Evolutionary conservation across 1,140 invertebrate species (phyloP).

Genomic region (Pogonomyrmex barbatus): DNA sequence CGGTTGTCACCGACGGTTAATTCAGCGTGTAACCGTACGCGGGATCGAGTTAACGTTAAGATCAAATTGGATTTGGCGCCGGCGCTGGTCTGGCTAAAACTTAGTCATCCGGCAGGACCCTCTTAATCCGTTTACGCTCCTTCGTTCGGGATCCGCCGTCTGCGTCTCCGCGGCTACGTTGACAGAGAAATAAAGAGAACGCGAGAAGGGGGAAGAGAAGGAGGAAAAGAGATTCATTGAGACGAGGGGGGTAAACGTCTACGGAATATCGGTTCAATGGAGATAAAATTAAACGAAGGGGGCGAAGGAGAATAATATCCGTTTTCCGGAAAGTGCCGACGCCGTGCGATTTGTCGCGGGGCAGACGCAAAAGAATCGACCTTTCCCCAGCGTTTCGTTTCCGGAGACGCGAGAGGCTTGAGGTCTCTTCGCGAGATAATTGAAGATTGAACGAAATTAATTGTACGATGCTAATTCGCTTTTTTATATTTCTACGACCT

Average conservation of each 20-base stretch:
- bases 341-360: neutral
- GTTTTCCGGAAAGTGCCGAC: constrained; percentile 47
- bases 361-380: neutral
- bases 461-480: neutral
- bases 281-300: constrained; percentile 45
- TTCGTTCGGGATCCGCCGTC: constrained; percentile 72
- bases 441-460: neutral
- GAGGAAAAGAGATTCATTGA: constrained; percentile 34
- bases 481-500: neutral
- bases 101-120: constrained; percentile 82
- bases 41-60: constrained; percentile 83
- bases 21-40: constrained; percentile 82
- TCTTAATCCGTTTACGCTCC: constrained; percentile 81
- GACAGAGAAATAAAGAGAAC: constrained; percentile 69
- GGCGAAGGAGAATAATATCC: constrained; percentile 53
- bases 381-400: neutral
- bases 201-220: neutral
- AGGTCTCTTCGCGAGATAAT: neutral
- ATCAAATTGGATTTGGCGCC: constrained; percentile 81
- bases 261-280: constrained; percentile 35
- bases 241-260: constrained; percentile 19
- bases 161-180: constrained; percentile 64
- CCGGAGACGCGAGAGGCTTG: neutral
- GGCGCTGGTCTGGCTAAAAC: constrained; percentile 78
- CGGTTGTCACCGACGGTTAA: constrained; percentile 76